Percentiles rank a stretch among this genome's conserved stretches.
Conservation (phyloP, 2,888 invertebrate species). For the Opisthograptis luteolata region DNA sequence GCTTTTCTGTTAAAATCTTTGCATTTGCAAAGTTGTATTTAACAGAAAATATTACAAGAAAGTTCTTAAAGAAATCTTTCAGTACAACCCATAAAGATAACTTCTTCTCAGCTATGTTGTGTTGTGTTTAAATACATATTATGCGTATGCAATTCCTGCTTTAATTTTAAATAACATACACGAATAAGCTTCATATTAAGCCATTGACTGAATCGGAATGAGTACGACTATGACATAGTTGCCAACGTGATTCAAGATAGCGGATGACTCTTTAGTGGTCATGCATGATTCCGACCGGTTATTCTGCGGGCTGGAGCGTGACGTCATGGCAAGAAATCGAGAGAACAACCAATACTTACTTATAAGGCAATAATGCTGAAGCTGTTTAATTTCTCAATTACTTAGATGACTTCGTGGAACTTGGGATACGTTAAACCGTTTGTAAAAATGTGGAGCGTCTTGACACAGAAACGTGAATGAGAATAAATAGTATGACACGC, state of each 20-base stretch:
- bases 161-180: conserved; percentile 10
- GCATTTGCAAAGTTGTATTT: no score
- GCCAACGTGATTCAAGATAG: conserved; percentile 65
- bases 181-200: conserved; percentile 16
- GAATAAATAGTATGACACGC: conserved; percentile 19
- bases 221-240: conserved; percentile 48
- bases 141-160: no score
- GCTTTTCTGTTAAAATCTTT: conserved; percentile 21
- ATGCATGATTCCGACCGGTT: conserved; percentile 74
- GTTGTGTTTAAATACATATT: no score
- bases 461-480: conserved; percentile 29
- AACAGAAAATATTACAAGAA: neutral
- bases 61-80: neutral
- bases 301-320: conserved; percentile 61
- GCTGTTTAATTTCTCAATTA: conserved; percentile 47
- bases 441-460: conserved; percentile 25
- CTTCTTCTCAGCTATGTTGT: no score
- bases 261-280: conserved; percentile 70
- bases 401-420: conserved; percentile 26
- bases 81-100: no score
- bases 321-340: conserved; percentile 64
- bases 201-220: conserved; percentile 32
- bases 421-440: conserved; percentile 12
- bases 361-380: conserved; percentile 54
- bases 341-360: conserved; percentile 53